Percentiles rank a stretch among this genome's conserved stretches.
Conservation (phyloP, 2,888 invertebrate genomes). For the Dasypogon diadema region DNA sequence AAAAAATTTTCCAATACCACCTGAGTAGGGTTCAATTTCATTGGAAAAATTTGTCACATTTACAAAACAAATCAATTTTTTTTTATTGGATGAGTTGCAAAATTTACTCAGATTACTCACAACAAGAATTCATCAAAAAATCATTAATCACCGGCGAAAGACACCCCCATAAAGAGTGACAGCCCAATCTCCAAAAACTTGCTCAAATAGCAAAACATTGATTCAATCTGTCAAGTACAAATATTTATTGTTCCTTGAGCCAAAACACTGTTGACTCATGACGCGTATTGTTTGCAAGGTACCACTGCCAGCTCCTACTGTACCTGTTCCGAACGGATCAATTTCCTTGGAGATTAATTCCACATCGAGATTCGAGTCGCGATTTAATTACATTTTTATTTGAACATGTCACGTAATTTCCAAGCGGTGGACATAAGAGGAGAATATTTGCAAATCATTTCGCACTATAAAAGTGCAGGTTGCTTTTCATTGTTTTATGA, state of each 20-base stretch:
- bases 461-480: slow-evolving; percentile 19
- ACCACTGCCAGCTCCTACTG: not conserved
- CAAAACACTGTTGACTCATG: slow-evolving; percentile 23
- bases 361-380: not conserved
- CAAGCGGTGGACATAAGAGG: slow-evolving; percentile 3
- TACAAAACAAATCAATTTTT: too few species aligned
- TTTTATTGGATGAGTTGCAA: too few species aligned
- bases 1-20: too few species aligned
- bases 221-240: slow-evolving; percentile 21
- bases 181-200: not conserved
- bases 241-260: slow-evolving; percentile 35
- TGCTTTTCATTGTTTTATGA: slow-evolving; percentile 23
- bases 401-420: slow-evolving; percentile 32
- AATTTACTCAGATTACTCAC: not conserved
- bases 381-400: slow-evolving; percentile 28
- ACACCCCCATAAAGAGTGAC: not conserved
- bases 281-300: slow-evolving; percentile 11
- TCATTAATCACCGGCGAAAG: not conserved
- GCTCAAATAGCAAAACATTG: slow-evolving; percentile 13
- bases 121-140: not conserved
- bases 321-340: not conserved
- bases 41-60: too few species aligned
- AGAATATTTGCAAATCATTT: slow-evolving; percentile 26
- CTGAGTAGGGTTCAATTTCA: too few species aligned
- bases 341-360: slow-evolving; percentile 15